phyloP scores from a whole-genome alignment of 2,888 invertebrate genomes.

The Lomographa bimaculata region DNA sequence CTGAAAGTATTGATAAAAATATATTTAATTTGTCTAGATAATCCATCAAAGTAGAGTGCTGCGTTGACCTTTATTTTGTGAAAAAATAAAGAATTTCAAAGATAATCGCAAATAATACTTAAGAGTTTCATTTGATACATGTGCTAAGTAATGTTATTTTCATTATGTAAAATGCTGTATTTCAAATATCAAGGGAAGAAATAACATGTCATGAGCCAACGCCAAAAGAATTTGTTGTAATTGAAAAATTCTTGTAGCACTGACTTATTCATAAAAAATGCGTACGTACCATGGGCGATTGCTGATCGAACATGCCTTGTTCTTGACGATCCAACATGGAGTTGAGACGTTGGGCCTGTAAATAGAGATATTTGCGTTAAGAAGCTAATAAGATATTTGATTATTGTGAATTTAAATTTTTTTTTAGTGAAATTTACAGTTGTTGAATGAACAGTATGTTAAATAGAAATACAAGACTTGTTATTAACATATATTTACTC shows the following conservation, averaged over 20 bases:
- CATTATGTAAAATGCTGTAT: slow-evolving; percentile 8
- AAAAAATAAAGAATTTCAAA: neutral
- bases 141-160: slow-evolving; percentile 9
- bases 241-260: slow-evolving; percentile 19
- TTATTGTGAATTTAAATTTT: too few species aligned
- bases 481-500: too few species aligned
- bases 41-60: too few species aligned
- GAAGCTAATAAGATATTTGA: too few species aligned
- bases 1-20: too few species aligned
- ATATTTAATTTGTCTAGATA: too few species aligned
- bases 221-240: slow-evolving; percentile 14
- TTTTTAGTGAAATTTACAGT: too few species aligned
- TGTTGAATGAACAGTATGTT: too few species aligned
- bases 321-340: slow-evolving; percentile 89
- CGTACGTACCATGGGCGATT: slow-evolving; percentile 76
- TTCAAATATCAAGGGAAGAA: slow-evolving; percentile 3
- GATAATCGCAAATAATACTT: slow-evolving; percentile 6
- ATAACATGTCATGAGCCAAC: slow-evolving; percentile 13
- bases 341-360: slow-evolving; percentile 84
- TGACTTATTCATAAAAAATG: slow-evolving; percentile 25
- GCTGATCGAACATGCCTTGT: slow-evolving; percentile 81
- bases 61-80: neutral
- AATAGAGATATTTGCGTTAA: slow-evolving; percentile 10
- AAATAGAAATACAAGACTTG: too few species aligned
- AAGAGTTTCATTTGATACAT: slow-evolving; percentile 13